Percentiles rank a stretch among this genome's conserved stretches.
phyloP scores from a whole-genome alignment of 2,888 invertebrate genomes.

The Caenorhabditis doughertyi region DNA sequence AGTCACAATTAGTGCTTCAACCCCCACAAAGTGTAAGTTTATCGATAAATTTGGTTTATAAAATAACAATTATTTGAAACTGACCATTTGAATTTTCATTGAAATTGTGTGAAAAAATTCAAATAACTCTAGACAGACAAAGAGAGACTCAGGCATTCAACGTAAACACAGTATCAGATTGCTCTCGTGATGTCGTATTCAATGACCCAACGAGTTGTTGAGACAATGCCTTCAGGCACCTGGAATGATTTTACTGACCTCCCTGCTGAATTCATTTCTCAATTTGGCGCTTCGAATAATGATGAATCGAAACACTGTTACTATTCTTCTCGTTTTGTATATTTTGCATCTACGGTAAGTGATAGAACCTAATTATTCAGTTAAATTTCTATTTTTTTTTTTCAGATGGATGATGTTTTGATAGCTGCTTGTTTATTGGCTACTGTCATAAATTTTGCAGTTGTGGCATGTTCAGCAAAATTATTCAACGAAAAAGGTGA shows the following conservation, averaged over 20 bases:
- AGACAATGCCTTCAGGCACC: slow-evolving; percentile 41
- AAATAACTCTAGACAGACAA: not conserved
- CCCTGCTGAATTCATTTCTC: slow-evolving; percentile 40
- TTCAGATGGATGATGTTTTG: slow-evolving; percentile 79
- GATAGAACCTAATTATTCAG: too few relatives aligned
- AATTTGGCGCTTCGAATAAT: not conserved
- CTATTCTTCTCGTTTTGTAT: slow-evolving; percentile 12
- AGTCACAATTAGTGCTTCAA: too few relatives aligned
- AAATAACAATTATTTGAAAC: too few relatives aligned
- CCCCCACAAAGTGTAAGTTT: too few relatives aligned
- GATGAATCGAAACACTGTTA: not conserved
- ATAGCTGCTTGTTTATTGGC: slow-evolving; percentile 77
- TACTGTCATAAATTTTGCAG: slow-evolving; percentile 81
- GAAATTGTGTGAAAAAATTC: too few relatives aligned
- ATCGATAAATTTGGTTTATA: too few relatives aligned
- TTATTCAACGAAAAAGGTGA: slow-evolving; percentile 77
- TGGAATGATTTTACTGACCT: slow-evolving; percentile 59
- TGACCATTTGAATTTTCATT: too few relatives aligned
- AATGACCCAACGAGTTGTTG: slow-evolving; percentile 21
- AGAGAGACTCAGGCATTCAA: not conserved
- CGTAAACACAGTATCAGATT: slow-evolving; percentile 44
- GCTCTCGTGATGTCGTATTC: slow-evolving; percentile 22
- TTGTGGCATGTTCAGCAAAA: slow-evolving; percentile 79
- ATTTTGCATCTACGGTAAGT: slow-evolving; percentile 37
- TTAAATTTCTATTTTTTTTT: not conserved